Percentiles rank a stretch among this genome's conserved stretches.
Conservation (phyloP, 2,888 invertebrate species). For the Epicampocera succincta region DNA sequence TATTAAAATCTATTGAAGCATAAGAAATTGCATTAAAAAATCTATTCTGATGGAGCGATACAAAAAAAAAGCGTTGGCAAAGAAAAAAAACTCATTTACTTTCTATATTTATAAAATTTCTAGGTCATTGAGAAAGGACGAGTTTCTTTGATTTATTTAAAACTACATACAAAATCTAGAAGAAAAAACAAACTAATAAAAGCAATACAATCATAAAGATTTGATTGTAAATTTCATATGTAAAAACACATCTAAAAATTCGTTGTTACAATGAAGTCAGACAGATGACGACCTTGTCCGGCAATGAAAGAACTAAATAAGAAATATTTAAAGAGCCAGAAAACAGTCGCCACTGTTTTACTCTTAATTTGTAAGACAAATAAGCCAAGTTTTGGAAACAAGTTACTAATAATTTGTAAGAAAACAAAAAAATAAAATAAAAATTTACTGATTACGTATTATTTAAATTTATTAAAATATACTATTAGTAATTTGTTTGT, state of each 20-base stretch:
- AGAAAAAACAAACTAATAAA: not conserved
- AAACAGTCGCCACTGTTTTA: slow-evolving; percentile 8
- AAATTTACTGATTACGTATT: no score
- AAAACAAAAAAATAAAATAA: no score
- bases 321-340: not conserved
- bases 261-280: not conserved
- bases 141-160: slow-evolving; percentile 1
- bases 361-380: no score
- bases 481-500: no score
- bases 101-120: slow-evolving; percentile 39
- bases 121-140: slow-evolving; percentile 37
- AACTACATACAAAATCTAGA: not conserved
- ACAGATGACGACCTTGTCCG: slow-evolving; percentile 16
- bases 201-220: slow-evolving; percentile 1
- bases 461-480: no score
- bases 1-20: slow-evolving; percentile 12
- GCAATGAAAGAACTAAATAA: not conserved
- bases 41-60: slow-evolving; percentile 4
- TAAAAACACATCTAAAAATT: slow-evolving; percentile 1
- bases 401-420: no score
- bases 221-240: not conserved
- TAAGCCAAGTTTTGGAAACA: no score
- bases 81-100: not conserved
- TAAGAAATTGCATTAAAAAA: slow-evolving; percentile 35
- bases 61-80: not conserved